Conservation (phyloP, 1,140 invertebrate species). For the Eurosta solidaginis region DNA sequence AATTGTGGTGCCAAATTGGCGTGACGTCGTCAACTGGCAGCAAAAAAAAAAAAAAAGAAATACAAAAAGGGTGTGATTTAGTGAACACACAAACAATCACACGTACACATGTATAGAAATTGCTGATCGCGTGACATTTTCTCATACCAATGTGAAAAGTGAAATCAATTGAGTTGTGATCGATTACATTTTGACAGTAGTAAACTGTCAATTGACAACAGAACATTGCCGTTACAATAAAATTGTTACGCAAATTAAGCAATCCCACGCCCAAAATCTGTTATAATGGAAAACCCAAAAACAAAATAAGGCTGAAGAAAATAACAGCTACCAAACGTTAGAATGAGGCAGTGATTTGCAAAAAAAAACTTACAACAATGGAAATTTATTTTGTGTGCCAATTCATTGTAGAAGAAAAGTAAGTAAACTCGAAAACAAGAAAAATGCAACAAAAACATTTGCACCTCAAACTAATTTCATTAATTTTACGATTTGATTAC, state of each 20-base stretch:
- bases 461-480: constrained; percentile 23
- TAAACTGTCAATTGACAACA: constrained; percentile 4
- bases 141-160: neutral
- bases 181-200: constrained; percentile 23
- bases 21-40: neutral
- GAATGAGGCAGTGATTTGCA: neutral
- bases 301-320: neutral
- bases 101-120: neutral
- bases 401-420: no score
- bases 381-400: neutral
- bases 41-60: neutral
- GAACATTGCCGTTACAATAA: neutral
- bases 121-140: neutral
- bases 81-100: neutral
- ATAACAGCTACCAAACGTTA: neutral
- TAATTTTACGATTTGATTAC: constrained; percentile 25
- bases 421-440: neutral
- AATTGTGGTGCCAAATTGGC: constrained; percentile 24
- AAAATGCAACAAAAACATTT: neutral
- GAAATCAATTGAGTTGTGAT: constrained; percentile 26
- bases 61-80: neutral
- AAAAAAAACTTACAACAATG: neutral
- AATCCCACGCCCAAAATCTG: constrained; percentile 8
- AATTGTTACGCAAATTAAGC: constrained; percentile 21
- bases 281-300: neutral